Conservation (phyloP, 2,113 vertebrate genomes). For the Perognathus longimembris region DNA sequence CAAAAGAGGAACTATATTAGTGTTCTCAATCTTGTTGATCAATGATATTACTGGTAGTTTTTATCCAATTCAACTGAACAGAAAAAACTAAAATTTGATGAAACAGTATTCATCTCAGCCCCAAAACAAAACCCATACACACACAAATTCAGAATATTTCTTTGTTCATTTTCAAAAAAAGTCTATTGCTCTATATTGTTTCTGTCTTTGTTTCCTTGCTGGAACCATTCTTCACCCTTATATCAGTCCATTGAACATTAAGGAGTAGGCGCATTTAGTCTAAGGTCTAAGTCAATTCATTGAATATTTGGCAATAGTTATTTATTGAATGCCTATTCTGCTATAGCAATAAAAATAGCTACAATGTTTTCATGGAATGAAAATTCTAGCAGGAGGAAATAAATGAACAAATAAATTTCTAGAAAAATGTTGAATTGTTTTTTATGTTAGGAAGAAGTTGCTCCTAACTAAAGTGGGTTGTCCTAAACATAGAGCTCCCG, state of each 20-base stretch:
- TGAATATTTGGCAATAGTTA: not conserved
- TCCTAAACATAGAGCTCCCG: no score
- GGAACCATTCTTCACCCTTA: not conserved
- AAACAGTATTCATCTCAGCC: not conserved
- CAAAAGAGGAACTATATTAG: not conserved
- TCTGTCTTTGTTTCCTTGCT: not conserved
- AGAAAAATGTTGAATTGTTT: not conserved
- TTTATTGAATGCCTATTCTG: not conserved
- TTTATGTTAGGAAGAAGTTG: not conserved
- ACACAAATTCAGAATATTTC: not conserved
- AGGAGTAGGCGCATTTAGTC: not conserved
- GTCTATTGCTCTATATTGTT: not conserved
- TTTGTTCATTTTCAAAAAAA: not conserved
- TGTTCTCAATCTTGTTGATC: not conserved
- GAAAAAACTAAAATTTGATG: not conserved
- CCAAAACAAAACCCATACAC: not conserved
- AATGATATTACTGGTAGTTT: not conserved
- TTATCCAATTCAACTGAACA: not conserved
- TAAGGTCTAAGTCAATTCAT: not conserved
- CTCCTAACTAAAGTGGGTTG: not conserved
- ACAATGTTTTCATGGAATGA: not conserved
- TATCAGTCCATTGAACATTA: not conserved
- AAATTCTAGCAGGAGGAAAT: not conserved
- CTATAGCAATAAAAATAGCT: not conserved
- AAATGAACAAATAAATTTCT: not conserved